Base-by-base conservation (phyloP, 1,140 invertebrate species). In the Drosophila lacertosa region DNA sequence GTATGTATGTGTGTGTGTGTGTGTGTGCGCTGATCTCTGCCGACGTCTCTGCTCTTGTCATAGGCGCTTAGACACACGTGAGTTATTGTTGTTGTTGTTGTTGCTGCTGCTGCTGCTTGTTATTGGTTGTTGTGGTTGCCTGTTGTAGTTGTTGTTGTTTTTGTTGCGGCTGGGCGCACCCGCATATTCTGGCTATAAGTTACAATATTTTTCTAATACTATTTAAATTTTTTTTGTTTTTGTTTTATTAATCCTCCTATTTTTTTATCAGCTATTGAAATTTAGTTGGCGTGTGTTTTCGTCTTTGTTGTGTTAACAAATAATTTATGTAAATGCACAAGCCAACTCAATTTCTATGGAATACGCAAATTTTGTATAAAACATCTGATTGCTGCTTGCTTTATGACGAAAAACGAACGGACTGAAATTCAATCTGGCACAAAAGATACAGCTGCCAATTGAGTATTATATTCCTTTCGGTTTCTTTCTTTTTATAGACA, bases 31-130 rank as follows among this genome's bases (percentile, higher is more conserved):
- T 77, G 77, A 81, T 76, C 80, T 74, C 37, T 64, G 68, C 71
- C 48, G 26, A 13, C 39, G 50, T 51, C 26, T 10, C 16, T 26
- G 48, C 45, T 50, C 64, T 65, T 67, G 77, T 47, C 57, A 53
- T 58, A 60, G 60, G 73, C 73, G 68, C 63, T 82, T 74, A 73
- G 78, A 68, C 66, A 84, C 76, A 84, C 75, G 80, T 84, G 81
- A 80, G 68, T 80, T 78, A 42, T 72, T 65, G 62, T 65, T 71
- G 53, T 35, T 59, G 33, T 59, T 44, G 33, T 26, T 35, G 29
- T 53, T 44, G 24, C n/a, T n/a, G n/a, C n/a, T n/a, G n/a, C n/a
- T n/a, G n/a, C n/a, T n/a, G n/a, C n/a, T 35, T 59, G 33, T 59
- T 44, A 22, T 26, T 35, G 29, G n/a, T n/a, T n/a, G n/a, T 24